These are phyloP conservation scores for Poecilia picta DNA, from an alignment of 2,797 vertebrate species.

Conservation along the genomic window DNA sequence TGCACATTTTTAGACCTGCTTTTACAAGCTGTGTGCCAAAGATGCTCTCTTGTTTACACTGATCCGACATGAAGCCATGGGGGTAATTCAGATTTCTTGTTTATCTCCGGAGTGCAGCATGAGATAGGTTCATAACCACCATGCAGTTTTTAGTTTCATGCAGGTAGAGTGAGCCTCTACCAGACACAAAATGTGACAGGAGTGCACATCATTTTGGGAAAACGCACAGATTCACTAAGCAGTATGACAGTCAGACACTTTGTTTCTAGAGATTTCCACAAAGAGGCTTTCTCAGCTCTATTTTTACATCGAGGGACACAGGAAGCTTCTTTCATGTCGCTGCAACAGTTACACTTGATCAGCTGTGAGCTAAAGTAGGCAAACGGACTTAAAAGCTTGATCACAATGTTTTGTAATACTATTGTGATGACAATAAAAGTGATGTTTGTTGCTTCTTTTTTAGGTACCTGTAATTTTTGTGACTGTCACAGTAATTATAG, in stretches of 20 bases:
- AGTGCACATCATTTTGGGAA: slow-evolving; percentile 34
- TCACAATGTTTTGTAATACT: too few relatives aligned
- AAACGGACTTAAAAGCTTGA: too few relatives aligned
- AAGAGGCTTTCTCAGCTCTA: slow-evolving; percentile 63
- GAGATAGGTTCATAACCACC: neutral
- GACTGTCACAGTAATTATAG: too few relatives aligned
- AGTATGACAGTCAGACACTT: slow-evolving; percentile 41
- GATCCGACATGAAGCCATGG: slow-evolving; percentile 23
- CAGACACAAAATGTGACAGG: slow-evolving; percentile 21
- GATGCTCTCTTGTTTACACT: slow-evolving; percentile 9
- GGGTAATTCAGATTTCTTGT: slow-evolving; percentile 16
- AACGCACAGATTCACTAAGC: slow-evolving; percentile 28
- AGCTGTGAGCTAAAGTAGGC: neutral
- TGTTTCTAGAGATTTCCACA: slow-evolving; percentile 39
- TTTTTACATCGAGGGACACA: slow-evolving; percentile 57
- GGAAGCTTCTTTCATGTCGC: slow-evolving; percentile 62
- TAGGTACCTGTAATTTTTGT: too few relatives aligned
- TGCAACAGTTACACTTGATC: neutral
- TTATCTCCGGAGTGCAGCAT: neutral
- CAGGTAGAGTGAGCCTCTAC: slow-evolving; percentile 8
- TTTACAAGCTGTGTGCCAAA: neutral
- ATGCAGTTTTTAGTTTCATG: neutral
- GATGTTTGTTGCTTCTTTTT: too few relatives aligned
- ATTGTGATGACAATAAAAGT: too few relatives aligned
- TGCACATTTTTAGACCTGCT: neutral